Evolutionary conservation across 2,113 vertebrate genomes (phyloP).

Genomic region (Emberiza fucata): DNA sequence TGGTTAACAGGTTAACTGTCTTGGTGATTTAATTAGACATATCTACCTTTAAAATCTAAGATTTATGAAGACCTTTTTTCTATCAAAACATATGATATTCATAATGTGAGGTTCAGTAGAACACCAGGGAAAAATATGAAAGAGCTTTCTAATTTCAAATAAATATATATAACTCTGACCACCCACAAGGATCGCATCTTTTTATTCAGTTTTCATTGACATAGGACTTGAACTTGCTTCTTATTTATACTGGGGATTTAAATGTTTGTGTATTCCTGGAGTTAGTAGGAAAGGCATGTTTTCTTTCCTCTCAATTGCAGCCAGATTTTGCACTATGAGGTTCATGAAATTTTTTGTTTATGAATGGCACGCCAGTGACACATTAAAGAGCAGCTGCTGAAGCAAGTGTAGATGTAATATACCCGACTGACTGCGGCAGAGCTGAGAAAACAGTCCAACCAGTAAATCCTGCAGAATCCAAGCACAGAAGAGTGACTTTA

Average conservation of each 20-base stretch:
- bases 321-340: neutral
- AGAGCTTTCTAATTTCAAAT: neutral
- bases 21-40: neutral
- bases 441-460: constrained; percentile 22
- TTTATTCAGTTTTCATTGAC: neutral
- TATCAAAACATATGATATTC: neutral
- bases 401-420: constrained; percentile 33
- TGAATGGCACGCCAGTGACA: neutral
- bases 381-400: constrained; percentile 27
- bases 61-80: neutral
- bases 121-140: neutral
- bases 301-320: neutral
- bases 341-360: constrained; percentile 27
- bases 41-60: neutral
- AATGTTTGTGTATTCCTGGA: neutral
- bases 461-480: constrained; percentile 33
- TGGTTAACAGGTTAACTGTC: neutral
- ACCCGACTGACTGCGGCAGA: constrained; percentile 1
- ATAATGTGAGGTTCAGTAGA: neutral
- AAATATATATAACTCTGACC: neutral
- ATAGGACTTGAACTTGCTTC: neutral
- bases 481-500: neutral
- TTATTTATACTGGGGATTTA: neutral
- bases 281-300: neutral
- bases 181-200: neutral